phyloP scores from a whole-genome alignment of 1,140 invertebrate species.

The Daktulosphaira vitifoliae region DNA sequence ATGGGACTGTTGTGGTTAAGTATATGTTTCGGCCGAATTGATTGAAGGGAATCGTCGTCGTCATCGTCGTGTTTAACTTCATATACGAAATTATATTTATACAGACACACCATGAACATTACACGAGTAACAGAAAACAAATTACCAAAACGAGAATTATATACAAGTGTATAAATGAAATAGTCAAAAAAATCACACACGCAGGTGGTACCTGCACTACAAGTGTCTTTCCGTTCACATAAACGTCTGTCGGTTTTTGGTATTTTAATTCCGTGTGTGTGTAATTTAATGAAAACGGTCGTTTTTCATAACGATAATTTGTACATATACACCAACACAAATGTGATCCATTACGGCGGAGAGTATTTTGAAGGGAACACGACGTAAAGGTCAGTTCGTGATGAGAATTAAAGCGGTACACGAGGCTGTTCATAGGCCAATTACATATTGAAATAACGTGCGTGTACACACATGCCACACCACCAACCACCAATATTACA shows the following conservation, averaged over 20 bases:
- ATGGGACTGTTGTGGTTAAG: constrained; percentile 27
- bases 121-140: background rate
- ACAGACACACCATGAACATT: background rate
- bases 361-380: background rate
- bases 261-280: constrained; percentile 24
- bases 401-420: constrained; percentile 22
- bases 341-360: constrained; percentile 20
- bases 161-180: background rate
- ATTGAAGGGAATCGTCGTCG: constrained; percentile 18
- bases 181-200: background rate
- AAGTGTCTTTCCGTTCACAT: constrained; percentile 13
- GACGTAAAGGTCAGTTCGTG: constrained; percentile 28
- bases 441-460: background rate
- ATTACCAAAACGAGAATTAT: constrained; percentile 3
- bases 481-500: too few relatives aligned
- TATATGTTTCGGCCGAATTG: constrained; percentile 27
- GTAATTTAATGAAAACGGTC: constrained; percentile 33
- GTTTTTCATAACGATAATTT: constrained; percentile 33
- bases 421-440: constrained; percentile 1
- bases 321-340: constrained; percentile 10
- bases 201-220: constrained; percentile 18
- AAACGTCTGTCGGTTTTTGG: constrained; percentile 26
- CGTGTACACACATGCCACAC: background rate
- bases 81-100: constrained; percentile 20
- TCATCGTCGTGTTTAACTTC: constrained; percentile 11